Percentiles rank a stretch among this genome's conserved stretches.
These are phyloP conservation scores for Argyresthia goedartella DNA, from an alignment of 2,888 invertebrate genomes.

Conservation along the genomic window DNA sequence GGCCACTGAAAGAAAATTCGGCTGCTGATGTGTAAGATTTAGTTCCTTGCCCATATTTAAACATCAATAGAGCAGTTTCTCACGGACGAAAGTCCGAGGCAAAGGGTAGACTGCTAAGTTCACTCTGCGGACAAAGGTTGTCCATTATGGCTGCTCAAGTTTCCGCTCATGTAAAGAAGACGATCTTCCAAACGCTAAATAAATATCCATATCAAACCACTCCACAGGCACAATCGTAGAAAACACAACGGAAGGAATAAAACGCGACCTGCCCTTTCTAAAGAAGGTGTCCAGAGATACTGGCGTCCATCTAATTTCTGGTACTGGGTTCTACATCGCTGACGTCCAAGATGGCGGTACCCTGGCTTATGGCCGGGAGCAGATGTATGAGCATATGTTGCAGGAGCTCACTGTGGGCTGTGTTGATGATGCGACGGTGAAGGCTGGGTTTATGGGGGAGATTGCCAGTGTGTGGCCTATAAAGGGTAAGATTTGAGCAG, in stretches of 20 bases:
- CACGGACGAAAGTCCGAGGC: too few relatives aligned
- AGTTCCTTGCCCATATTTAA: too few relatives aligned
- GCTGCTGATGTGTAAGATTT: too few relatives aligned
- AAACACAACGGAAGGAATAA: conserved; percentile 80
- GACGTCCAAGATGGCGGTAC: conserved; percentile 55
- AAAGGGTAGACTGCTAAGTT: too few relatives aligned
- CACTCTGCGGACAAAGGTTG: too few relatives aligned
- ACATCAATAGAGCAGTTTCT: too few relatives aligned
- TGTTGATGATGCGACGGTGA: conserved; percentile 48
- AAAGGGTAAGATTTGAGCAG: conserved; percentile 59
- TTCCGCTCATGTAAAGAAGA: too few relatives aligned
- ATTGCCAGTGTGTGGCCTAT: conserved; percentile 86
- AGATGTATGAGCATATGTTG: conserved; percentile 75
- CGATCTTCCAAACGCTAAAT: neutral
- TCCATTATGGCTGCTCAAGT: too few relatives aligned
- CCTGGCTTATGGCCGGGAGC: conserved; percentile 65
- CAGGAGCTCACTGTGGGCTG: conserved; percentile 68
- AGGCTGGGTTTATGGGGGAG: conserved; percentile 87
- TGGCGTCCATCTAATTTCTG: conserved; percentile 80
- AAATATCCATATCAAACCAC: neutral
- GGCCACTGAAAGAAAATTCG: too few relatives aligned
- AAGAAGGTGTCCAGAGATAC: conserved; percentile 69
- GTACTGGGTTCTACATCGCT: conserved; percentile 84
- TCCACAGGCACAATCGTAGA: conserved; percentile 77
- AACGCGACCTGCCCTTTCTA: conserved; percentile 73